Percentiles rank a stretch among this genome's conserved stretches.
Conservation (phyloP, 2,888 invertebrate species). For the Nasonia oneida region DNA sequence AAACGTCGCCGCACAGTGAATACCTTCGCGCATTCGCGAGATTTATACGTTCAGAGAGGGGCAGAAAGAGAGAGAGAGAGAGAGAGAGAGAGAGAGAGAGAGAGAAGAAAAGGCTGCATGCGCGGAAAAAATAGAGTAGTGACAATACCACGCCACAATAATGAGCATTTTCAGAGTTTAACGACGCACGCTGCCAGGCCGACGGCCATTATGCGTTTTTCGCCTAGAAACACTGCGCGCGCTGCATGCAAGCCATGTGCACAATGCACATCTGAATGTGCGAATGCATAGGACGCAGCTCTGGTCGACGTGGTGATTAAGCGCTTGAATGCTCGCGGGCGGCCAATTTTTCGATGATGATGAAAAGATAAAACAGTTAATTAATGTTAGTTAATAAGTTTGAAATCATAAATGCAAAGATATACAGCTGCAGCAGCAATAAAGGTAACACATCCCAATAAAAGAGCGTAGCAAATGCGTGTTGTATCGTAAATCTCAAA, state of each 20-base stretch:
- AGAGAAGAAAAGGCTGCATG: slow-evolving; percentile 38
- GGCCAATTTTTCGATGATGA: slow-evolving; percentile 37
- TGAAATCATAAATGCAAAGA: background rate
- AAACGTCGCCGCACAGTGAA: slow-evolving; percentile 15
- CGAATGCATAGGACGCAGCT: background rate
- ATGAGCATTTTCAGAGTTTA: slow-evolving; percentile 69
- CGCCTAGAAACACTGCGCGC: slow-evolving; percentile 41
- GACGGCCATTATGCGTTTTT: slow-evolving; percentile 62
- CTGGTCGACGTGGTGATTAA: background rate
- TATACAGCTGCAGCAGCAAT: background rate
- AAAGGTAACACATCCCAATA: slow-evolving; percentile 1
- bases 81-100: no score
- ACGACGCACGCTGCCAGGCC: slow-evolving; percentile 63
- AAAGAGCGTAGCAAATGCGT: background rate
- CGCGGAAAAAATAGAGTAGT: slow-evolving; percentile 54
- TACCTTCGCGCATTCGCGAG: background rate
- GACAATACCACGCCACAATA: slow-evolving; percentile 62
- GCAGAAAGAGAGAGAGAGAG: no score
- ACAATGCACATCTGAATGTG: background rate
- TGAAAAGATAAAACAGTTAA: background rate
- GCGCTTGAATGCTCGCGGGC: background rate
- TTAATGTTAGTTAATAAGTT: background rate
- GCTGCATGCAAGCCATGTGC: no score
- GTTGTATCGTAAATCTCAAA: background rate
- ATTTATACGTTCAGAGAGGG: background rate